Base-by-base conservation (phyloP, 2,888 invertebrate species). In the Litoditis marina region DNA sequence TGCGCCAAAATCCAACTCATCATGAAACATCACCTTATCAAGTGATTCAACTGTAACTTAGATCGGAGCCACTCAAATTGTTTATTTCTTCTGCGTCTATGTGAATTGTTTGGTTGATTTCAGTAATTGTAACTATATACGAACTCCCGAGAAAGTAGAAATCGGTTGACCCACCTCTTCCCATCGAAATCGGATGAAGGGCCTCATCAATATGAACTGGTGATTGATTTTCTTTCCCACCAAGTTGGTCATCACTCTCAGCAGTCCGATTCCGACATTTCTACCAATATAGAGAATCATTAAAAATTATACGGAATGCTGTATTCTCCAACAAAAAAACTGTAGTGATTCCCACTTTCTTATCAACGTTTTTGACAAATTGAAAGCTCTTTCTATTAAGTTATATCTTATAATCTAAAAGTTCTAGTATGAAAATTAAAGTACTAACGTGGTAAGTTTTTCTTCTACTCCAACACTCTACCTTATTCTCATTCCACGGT, bases 161-260 rank as follows among this genome's bases (percentile, higher is more conserved):
- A n/a, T n/a, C n/a, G n/a, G n/a, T 5, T 50, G 11, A 25, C 50
- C 16, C 51, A 95, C 95, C 82, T 92, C 92, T 85, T 91, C 89
- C 86, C 94, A 94, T 83, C 91, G 91, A 85, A 95, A 94, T 7
- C 92, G 90, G 79, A 94, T 92, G 63, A 94, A 87, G 0, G 95
- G 95, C 72, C 94, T 88, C 32, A 92, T 90, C 60, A 96, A 85
- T 82, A 91, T 91, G 84, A 96, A 95, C 88, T 92, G 90, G 78
- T 92, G 90, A 0, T 91, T 91, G 65, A 96, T 89, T 84, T 90
- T 91, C 84, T 92, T 91, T 11, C 93, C 92, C 71, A 92, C 87
- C 61, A 92, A 85, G 80, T 92, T 91, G 0, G 92, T 91, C 71
- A 92, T 85, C 75, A 93, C 91, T 39, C 90, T 91, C 89, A 64